Conservation (phyloP, 2,888 invertebrate species). For the Orthosia incerta region DNA sequence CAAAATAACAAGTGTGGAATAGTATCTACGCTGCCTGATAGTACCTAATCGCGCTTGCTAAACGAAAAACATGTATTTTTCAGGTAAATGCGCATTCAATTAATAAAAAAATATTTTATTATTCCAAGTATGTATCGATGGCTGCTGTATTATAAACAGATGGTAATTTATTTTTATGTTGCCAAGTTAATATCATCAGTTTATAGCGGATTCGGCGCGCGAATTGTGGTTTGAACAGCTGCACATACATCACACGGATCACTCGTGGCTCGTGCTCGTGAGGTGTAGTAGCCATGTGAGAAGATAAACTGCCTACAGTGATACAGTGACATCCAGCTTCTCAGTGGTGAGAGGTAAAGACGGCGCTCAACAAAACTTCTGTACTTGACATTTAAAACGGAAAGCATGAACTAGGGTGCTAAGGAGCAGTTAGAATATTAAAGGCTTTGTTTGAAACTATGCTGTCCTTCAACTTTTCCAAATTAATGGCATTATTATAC, state of each 20-base stretch:
- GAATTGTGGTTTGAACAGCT: background rate
- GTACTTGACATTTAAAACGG: too few relatives aligned
- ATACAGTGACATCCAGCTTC: background rate
- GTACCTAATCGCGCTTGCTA: background rate
- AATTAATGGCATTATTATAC: background rate
- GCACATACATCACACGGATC: conserved; percentile 4
- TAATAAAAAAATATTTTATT: background rate
- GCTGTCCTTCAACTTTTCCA: background rate
- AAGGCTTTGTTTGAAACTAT: background rate
- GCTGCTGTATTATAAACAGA: background rate
- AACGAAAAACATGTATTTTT: background rate
- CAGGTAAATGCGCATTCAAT: background rate
- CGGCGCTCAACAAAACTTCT: background rate
- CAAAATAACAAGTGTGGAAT: background rate
- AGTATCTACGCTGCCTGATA: too few relatives aligned
- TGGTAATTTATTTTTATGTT: background rate
- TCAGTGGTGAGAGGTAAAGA: background rate
- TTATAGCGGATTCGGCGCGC: background rate
- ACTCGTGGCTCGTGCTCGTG: too few relatives aligned
- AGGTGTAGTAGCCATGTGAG: background rate
- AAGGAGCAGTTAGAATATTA: background rate
- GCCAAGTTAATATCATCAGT: background rate
- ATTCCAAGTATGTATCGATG: conserved; percentile 6
- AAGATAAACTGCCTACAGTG: background rate
- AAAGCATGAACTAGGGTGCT: background rate